Base-by-base conservation (phyloP, 2,888 invertebrate genomes). In the Thalpophila matura region DNA sequence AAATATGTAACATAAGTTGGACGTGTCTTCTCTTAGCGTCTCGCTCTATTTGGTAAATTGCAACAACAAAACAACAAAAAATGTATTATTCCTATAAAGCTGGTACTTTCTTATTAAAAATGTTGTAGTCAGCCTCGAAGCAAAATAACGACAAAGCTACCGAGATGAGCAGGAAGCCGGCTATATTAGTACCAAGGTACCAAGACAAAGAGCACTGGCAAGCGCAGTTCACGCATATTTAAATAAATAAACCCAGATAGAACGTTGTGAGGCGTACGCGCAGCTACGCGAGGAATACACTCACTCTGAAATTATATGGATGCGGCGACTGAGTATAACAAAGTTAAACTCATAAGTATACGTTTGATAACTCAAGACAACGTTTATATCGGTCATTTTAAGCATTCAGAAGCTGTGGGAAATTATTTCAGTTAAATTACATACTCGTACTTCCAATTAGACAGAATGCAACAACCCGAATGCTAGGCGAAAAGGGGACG, bases 221-320 rank as follows among this genome's bases (percentile, higher is more conserved):
- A 86, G 84, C 86, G 84, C 85, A 87, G 88, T 91, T 91, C 85
- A 90, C 91, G 91, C 91, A 90, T 91, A 91, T 91, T 91, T 91
- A 90, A 91, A 91, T 92, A 92, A 91, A 92, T 90, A 92, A 89
- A 90, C 88, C 84, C 83, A 82, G 82, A 85, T 89, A 87, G 87
- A 86, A 83, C 82, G 84, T 80, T 81, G 80, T 80, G 80, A 80
- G 79, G 77, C 83, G 87, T 85, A 84, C 77, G 80, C 84, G 85
- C 81, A 80, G 71, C 72, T 72, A 74, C 62, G 49, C 54, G 27
- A 56, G 35, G 53, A 50, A 37, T 46, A 75, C 46, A 55, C 49
- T 47, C 38, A 42, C 40, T 61, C 22, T 49, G 20, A 53, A 49
- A 59, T 50, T 9, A 22, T 64, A 40, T 78, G 80, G 78, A 78